These are phyloP conservation scores for Ictidomys tridecemlineatus DNA, from an alignment of 2,113 vertebrate species.

Conservation along the genomic window DNA sequence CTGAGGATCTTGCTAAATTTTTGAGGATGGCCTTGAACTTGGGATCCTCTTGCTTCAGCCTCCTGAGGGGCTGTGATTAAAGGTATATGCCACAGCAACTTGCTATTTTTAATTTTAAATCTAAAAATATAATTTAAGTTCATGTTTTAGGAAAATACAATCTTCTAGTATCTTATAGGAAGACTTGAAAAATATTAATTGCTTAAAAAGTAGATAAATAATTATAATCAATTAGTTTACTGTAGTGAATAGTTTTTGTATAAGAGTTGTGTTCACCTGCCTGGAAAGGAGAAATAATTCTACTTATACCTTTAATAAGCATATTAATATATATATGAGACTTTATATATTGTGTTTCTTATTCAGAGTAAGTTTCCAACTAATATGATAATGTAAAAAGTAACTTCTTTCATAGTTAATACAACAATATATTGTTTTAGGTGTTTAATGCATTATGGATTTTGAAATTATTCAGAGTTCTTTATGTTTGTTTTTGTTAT, in stretches of 20 bases:
- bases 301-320: not conserved
- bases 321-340: not conserved
- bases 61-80: no score
- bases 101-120: not conserved
- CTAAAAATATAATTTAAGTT: constrained; percentile 39
- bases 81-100: no score
- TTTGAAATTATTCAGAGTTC: not conserved
- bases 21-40: no score
- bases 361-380: not conserved
- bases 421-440: not conserved
- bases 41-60: no score
- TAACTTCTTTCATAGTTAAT: not conserved
- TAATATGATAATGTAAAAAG: not conserved
- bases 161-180: not conserved
- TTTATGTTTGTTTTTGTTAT: not conserved
- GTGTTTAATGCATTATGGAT: not conserved
- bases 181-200: not conserved
- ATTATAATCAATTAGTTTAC: not conserved
- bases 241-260: not conserved
- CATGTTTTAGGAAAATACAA: not conserved
- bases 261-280: not conserved
- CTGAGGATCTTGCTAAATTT: no score
- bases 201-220: not conserved
- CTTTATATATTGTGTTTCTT: not conserved
- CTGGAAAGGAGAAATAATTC: not conserved